A percentile compares a stretch with the other conserved stretches of the same genome.
Evolutionary conservation across 2,888 invertebrate species (phyloP).

Genomic region (Cheilosia vernalis): DNA sequence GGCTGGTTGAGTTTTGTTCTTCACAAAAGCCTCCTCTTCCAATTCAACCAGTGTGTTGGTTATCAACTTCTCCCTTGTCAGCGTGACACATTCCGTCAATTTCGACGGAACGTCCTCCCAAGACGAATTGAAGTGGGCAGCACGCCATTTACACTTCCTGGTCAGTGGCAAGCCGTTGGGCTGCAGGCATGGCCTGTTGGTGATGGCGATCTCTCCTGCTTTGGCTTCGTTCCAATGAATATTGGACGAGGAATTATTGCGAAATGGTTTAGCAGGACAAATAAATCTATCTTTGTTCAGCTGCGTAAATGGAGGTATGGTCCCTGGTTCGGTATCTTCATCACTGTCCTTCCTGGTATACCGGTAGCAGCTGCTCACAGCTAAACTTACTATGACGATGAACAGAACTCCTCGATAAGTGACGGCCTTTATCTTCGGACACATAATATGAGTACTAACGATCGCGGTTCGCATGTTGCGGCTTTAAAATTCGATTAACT

Average conservation of each 20-base stretch:
- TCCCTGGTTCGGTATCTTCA: neutral
- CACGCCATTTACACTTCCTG: constrained; percentile 85
- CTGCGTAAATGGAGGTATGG: neutral
- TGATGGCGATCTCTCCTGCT: constrained; percentile 23
- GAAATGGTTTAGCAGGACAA: constrained; percentile 27
- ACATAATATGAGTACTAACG: neutral
- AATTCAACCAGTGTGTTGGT: constrained; percentile 77
- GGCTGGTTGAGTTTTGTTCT: neutral
- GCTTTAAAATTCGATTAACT: constrained; percentile 30
- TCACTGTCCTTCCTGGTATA: neutral
- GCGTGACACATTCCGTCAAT: constrained; percentile 76
- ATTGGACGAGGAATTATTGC: neutral
- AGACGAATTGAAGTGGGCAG: constrained; percentile 81
- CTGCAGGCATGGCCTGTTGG: constrained; percentile 84
- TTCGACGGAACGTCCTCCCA: constrained; percentile 84
- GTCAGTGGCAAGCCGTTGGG: constrained; percentile 85
- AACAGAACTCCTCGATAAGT: constrained; percentile 5
- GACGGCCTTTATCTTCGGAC: constrained; percentile 1
- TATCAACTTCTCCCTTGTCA: constrained; percentile 73
- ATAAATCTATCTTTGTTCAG: neutral
- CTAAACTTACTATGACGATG: neutral
- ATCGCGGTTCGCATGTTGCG: constrained; percentile 40
- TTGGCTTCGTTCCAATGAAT: constrained; percentile 30
- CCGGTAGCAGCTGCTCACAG: neutral
- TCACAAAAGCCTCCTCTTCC: constrained; percentile 69